Conservation (phyloP, 2,797 vertebrate genomes). For the Amniataba percoides region DNA sequence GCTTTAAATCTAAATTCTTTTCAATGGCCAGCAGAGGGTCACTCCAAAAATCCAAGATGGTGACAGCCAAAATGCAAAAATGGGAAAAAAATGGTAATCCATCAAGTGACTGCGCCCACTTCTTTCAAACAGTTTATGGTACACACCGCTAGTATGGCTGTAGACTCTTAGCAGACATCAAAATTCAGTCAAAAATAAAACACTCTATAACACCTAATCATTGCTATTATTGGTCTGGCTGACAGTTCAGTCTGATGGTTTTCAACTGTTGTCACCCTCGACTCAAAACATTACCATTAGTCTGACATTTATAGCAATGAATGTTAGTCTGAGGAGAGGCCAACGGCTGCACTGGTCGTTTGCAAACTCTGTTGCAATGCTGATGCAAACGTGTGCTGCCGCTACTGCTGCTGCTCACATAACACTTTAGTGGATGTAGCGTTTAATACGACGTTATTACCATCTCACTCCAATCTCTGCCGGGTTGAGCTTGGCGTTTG, state of each 20-base stretch:
- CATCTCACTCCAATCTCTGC: conserved; percentile 14
- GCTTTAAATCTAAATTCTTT: no score
- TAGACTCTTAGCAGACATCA: no score
- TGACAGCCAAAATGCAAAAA: no score
- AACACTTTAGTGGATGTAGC: conserved; percentile 19
- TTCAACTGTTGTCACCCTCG: background rate
- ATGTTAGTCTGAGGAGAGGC: conserved; percentile 23
- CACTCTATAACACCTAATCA: background rate
- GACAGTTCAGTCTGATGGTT: conserved; percentile 2
- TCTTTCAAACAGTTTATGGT: background rate
- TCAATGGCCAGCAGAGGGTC: no score
- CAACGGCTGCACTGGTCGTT: conserved; percentile 26
- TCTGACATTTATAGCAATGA: background rate
- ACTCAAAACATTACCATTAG: background rate
- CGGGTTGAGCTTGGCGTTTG: conserved; percentile 18
- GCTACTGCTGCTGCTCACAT: conserved; percentile 13
- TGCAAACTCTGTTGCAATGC: conserved; percentile 29
- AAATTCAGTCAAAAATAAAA: background rate
- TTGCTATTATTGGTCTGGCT: background rate
- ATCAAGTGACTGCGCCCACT: no score
- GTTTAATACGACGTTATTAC: conserved; percentile 43
- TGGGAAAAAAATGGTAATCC: no score
- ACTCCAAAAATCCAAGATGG: no score
- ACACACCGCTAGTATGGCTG: background rate
- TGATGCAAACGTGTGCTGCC: conserved; percentile 20